These are phyloP conservation scores for Pterobdella sp. DNA, from an alignment of 2,888 invertebrate genomes.

Conservation along the genomic window DNA sequence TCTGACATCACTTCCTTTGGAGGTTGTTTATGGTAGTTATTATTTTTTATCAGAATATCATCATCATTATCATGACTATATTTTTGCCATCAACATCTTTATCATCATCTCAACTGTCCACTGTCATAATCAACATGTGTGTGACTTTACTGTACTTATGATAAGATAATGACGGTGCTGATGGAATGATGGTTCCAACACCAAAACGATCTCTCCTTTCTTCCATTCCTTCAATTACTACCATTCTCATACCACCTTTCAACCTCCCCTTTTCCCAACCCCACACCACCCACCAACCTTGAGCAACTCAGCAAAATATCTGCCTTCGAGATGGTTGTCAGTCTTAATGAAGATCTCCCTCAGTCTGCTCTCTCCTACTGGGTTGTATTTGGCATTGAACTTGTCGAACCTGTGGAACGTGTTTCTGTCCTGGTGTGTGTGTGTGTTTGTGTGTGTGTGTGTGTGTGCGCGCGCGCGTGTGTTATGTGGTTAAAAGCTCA, in stretches of 20 bases:
- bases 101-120: background rate
- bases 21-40: background rate
- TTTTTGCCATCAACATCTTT: background rate
- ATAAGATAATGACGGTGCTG: too few relatives aligned
- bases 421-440: conserved; percentile 61
- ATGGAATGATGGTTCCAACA: background rate
- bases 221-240: background rate
- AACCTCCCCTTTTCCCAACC: background rate
- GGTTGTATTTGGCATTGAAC: conserved; percentile 98
- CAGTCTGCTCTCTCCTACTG: conserved; percentile 73
- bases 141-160: too few relatives aligned
- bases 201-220: background rate
- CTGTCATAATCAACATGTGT: too few relatives aligned
- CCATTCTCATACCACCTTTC: background rate
- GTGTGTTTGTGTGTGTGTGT: background rate
- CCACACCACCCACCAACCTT: conserved; percentile 55
- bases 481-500: background rate
- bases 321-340: conserved; percentile 88
- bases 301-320: conserved; percentile 93
- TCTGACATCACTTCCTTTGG: conserved; percentile 84
- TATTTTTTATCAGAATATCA: background rate
- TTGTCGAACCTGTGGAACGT: conserved; percentile 99
- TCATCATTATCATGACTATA: background rate
- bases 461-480: background rate
- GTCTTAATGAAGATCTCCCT: conserved; percentile 98